Evolutionary conservation across 2,888 invertebrate species (phyloP).

Genomic region (Phalera bucephala): DNA sequence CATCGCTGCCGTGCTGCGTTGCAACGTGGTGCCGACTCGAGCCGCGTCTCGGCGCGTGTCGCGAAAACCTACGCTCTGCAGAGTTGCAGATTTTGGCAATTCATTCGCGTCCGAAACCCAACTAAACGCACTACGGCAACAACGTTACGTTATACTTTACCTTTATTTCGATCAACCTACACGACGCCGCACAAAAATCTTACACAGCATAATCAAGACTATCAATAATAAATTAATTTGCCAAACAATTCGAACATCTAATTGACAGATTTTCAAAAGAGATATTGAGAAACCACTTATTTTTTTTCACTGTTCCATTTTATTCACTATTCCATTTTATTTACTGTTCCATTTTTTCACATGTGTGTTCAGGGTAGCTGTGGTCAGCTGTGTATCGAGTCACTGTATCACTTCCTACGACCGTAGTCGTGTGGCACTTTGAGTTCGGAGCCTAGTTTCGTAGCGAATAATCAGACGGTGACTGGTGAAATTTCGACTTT

Average conservation of each 20-base stretch:
- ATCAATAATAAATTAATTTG: slow-evolving; percentile 34
- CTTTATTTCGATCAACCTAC: slow-evolving; percentile 9
- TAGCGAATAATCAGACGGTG: slow-evolving; percentile 10
- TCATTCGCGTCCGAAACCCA: no score
- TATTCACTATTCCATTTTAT: no score
- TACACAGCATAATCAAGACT: slow-evolving; percentile 18
- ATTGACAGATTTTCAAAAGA: slow-evolving; percentile 37
- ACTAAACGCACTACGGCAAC: slow-evolving; percentile 1
- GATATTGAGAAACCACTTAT: slow-evolving; percentile 5
- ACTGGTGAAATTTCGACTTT: neutral
- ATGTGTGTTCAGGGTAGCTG: no score
- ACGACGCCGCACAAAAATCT: slow-evolving; percentile 7
- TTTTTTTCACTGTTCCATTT: slow-evolving; percentile 6
- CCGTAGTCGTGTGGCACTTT: slow-evolving; percentile 16
- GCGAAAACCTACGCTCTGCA: no score
- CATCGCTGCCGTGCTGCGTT: slow-evolving; percentile 7
- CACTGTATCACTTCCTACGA: slow-evolving; percentile 10
- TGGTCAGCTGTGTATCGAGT: neutral
- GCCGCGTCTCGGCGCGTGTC: no score
- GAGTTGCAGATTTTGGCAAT: no score
- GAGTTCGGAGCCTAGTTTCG: slow-evolving; percentile 3
- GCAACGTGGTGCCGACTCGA: no score
- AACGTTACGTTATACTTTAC: slow-evolving; percentile 9
- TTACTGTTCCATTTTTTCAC: slow-evolving; percentile 7
- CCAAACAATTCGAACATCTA: slow-evolving; percentile 41